Evolutionary conservation across 2,797 vertebrate species (phyloP).

Genomic region (Delichon dasypus): DNA sequence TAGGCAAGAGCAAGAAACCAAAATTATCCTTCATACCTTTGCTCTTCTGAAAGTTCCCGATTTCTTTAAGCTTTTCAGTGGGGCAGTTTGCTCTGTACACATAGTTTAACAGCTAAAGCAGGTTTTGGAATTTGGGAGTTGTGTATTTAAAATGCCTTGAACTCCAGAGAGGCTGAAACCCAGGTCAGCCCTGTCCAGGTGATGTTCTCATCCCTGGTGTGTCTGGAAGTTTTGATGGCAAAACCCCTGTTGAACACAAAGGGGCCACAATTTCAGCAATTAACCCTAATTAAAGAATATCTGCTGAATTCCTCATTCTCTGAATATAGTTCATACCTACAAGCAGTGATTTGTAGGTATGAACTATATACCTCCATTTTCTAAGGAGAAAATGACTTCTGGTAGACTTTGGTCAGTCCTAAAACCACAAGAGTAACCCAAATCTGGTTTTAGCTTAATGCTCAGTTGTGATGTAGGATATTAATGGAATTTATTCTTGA

Average conservation of each 20-base stretch:
- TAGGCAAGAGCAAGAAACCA: neutral
- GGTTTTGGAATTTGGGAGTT: neutral
- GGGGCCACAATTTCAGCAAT: neutral
- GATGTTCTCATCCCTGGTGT: neutral
- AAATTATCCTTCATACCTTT: neutral
- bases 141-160: neutral
- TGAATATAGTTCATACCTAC: neutral
- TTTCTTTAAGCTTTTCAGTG: neutral
- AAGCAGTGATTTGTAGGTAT: neutral
- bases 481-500: neutral
- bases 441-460: neutral
- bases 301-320: neutral
- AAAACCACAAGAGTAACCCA: neutral
- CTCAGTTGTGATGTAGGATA: neutral
- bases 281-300: neutral
- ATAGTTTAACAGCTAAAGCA: neutral
- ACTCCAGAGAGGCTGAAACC: neutral
- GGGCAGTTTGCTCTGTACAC: neutral
- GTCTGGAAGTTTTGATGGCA: neutral
- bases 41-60: neutral
- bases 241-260: neutral
- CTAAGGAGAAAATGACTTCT: neutral
- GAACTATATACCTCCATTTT: neutral
- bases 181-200: neutral
- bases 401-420: neutral